phyloP scores from a whole-genome alignment of 2,113 vertebrate species.

The Hylia prasina region DNA sequence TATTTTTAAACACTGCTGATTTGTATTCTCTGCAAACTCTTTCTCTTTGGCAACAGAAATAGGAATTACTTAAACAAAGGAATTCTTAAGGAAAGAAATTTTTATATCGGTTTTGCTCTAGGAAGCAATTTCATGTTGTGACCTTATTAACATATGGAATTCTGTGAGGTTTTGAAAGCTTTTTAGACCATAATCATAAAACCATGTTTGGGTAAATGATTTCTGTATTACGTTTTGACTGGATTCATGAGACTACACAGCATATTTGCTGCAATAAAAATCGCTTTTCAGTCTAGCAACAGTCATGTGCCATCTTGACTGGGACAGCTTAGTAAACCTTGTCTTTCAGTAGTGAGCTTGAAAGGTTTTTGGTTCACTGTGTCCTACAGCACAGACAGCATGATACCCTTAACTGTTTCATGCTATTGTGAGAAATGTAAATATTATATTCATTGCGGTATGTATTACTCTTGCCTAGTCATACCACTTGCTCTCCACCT shows the following conservation, averaged over 20 bases:
- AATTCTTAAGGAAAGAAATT: background rate
- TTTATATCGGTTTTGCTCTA: background rate
- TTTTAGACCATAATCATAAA: background rate
- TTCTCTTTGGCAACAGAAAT: background rate
- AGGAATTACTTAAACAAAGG: background rate
- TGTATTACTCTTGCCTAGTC: background rate
- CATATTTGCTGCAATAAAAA: background rate
- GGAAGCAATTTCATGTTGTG: background rate
- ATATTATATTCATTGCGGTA: background rate
- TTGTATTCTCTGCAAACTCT: background rate
- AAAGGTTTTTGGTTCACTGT: background rate
- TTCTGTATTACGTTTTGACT: background rate
- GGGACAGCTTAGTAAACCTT: background rate
- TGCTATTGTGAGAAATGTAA: background rate
- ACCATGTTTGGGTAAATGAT: background rate
- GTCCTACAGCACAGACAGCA: background rate
- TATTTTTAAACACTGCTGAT: background rate
- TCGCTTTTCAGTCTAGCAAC: background rate
- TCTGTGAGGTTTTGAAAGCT: background rate
- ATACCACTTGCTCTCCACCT: background rate
- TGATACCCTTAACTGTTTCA: background rate
- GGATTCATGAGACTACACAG: background rate
- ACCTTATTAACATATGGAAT: background rate
- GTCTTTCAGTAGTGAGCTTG: background rate
- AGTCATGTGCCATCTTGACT: background rate